These are phyloP conservation scores for Enteromius paludinosus DNA, from an alignment of 2,797 vertebrate species.

Conservation along the genomic window DNA sequence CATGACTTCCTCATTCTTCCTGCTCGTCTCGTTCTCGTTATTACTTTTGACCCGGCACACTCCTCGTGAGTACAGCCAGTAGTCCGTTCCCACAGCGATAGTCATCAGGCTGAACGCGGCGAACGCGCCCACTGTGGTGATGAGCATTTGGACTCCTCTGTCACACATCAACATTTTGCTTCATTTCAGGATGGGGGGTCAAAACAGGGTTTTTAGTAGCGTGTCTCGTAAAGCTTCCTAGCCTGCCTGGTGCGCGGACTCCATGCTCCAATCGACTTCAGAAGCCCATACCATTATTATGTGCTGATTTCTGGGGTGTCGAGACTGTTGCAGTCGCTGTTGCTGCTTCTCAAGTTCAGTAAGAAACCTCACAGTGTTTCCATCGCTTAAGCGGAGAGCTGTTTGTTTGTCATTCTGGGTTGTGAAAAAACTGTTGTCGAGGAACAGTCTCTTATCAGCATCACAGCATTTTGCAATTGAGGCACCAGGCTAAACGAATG, in stretches of 20 bases:
- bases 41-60: conserved; percentile 92
- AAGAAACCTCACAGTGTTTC: conserved; percentile 61
- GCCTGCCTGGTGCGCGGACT: conserved; percentile 49
- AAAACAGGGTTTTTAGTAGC: conserved; percentile 37
- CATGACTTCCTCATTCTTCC: conserved; percentile 99
- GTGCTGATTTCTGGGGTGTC: conserved; percentile 37
- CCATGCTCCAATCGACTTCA: conserved; percentile 55
- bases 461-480: conserved; percentile 36
- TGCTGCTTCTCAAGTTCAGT: conserved; percentile 58
- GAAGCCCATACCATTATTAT: conserved; percentile 54
- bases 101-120: conserved; percentile 99
- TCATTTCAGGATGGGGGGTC: conserved; percentile 80
- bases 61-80: conserved; percentile 98
- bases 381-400: conserved; percentile 58
- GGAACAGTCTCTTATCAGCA: conserved; percentile 39
- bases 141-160: conserved; percentile 96
- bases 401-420: conserved; percentile 42
- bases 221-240: conserved; percentile 44
- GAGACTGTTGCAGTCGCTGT: conserved; percentile 38
- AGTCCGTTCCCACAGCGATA: conserved; percentile 98
- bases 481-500: background rate
- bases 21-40: conserved; percentile 95
- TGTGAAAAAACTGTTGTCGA: conserved; percentile 30
- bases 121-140: conserved; percentile 97
- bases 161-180: conserved; percentile 96